A percentile compares a stretch with the other conserved stretches of the same genome.
These are phyloP conservation scores for Pyrocoelia pectoralis DNA, from an alignment of 2,888 invertebrate genomes.

Conservation along the genomic window DNA sequence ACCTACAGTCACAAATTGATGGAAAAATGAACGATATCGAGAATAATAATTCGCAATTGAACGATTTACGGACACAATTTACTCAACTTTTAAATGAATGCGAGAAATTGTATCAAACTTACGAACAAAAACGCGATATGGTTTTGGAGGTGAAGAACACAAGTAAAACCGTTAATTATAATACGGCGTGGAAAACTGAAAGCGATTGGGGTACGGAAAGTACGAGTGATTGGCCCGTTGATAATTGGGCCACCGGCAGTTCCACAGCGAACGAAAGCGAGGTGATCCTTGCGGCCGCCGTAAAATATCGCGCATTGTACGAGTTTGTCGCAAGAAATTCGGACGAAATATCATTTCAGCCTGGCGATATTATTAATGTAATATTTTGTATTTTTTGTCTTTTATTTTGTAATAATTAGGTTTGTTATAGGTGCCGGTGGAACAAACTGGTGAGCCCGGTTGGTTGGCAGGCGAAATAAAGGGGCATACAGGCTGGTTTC, in stretches of 20 bases:
- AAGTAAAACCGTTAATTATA: constrained; percentile 54
- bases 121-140: constrained; percentile 71
- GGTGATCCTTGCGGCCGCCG: constrained; percentile 61
- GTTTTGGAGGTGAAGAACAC: constrained; percentile 59
- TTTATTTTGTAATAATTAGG: neutral
- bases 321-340: constrained; percentile 91
- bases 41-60: constrained; percentile 78
- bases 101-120: constrained; percentile 70
- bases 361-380: constrained; percentile 91
- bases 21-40: constrained; percentile 83
- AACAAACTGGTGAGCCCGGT: constrained; percentile 94
- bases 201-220: constrained; percentile 66
- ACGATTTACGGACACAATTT: constrained; percentile 75
- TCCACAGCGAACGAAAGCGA: constrained; percentile 51
- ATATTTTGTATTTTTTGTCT: constrained; percentile 47
- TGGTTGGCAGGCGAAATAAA: constrained; percentile 94
- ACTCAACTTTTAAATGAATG: constrained; percentile 73
- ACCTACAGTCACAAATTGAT: constrained; percentile 80
- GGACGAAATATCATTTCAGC: constrained; percentile 93
- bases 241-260: constrained; percentile 53
- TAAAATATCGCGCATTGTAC: constrained; percentile 88
- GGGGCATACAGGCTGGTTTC: constrained; percentile 95
- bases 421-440: constrained; percentile 66
- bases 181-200: constrained; percentile 66
- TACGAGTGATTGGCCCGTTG: constrained; percentile 62